Conservation (phyloP, 1,140 invertebrate genomes). For the Gonatopus flavifemur region DNA sequence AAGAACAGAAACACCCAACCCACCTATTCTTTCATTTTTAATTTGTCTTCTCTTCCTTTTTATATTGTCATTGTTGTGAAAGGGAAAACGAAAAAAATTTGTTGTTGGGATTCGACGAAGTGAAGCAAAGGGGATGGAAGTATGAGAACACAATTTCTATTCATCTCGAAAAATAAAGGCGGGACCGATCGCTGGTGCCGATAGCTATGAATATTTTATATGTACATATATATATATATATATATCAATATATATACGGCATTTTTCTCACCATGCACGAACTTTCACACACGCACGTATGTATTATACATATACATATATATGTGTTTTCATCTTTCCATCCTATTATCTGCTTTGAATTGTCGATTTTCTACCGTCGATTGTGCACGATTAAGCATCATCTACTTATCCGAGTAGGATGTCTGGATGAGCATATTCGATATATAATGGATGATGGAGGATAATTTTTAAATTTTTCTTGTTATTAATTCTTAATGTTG, state of each 20-base stretch:
- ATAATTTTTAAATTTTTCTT: too few species aligned
- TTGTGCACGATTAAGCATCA: too few species aligned
- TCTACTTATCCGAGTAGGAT: not conserved
- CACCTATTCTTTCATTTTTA: not conserved
- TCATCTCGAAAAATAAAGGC: conserved; percentile 47
- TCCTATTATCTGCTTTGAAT: not conserved
- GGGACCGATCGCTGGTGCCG: conserved; percentile 39
- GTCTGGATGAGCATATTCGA: not conserved
- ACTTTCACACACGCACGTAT: too few species aligned
- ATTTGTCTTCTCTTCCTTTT: not conserved
- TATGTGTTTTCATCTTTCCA: not conserved
- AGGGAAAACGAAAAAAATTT: conserved; percentile 22
- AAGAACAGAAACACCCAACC: too few species aligned
- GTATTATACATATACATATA: conserved; percentile 13
- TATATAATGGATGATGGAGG: not conserved
- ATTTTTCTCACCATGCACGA: too few species aligned
- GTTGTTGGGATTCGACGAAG: conserved; percentile 19
- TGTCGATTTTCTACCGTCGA: not conserved
- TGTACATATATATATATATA: conserved; percentile 48
- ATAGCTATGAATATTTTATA: conserved; percentile 50
- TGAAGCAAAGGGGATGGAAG: conserved; percentile 6
- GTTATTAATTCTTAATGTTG: too few species aligned
- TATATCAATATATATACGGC: too few species aligned
- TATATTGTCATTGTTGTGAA: conserved; percentile 1
- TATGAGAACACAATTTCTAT: conserved; percentile 36